phyloP scores from a whole-genome alignment of 2,888 invertebrate species.

The Tetanocera ferruginea region DNA sequence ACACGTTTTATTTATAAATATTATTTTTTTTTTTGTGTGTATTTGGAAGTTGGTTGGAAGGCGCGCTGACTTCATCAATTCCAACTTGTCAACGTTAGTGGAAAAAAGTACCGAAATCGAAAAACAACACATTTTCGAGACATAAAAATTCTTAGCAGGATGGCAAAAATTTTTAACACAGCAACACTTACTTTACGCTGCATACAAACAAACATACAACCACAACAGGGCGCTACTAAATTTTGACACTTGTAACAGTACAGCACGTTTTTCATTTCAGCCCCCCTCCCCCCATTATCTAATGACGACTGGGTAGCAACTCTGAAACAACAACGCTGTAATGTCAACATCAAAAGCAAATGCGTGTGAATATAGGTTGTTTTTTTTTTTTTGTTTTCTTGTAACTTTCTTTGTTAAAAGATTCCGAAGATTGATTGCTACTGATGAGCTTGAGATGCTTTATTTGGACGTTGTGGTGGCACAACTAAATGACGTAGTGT shows the following conservation, averaged over 20 bases:
- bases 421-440: constrained; percentile 59
- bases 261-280: too few relatives aligned
- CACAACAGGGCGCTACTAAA: too few relatives aligned
- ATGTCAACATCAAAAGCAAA: constrained; percentile 13
- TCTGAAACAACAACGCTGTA: neutral
- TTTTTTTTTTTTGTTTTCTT: neutral
- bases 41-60: neutral
- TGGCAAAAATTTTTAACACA: neutral
- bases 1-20: neutral
- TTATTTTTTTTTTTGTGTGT: neutral
- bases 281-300: too few relatives aligned
- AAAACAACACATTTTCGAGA: too few relatives aligned
- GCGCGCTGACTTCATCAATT: constrained; percentile 46
- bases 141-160: neutral
- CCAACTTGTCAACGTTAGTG: constrained; percentile 40
- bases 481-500: constrained; percentile 56
- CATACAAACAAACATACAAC: neutral
- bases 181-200: neutral
- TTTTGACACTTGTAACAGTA: too few relatives aligned
- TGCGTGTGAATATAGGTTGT: neutral
- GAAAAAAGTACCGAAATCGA: neutral
- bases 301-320: too few relatives aligned
- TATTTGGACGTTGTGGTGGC: neutral
- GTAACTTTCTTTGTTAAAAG: neutral
- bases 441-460: constrained; percentile 36